Percentiles rank a stretch among this genome's conserved stretches.
Conservation (phyloP, 2,797 vertebrate species). For the Halcyon smyrnensis region DNA sequence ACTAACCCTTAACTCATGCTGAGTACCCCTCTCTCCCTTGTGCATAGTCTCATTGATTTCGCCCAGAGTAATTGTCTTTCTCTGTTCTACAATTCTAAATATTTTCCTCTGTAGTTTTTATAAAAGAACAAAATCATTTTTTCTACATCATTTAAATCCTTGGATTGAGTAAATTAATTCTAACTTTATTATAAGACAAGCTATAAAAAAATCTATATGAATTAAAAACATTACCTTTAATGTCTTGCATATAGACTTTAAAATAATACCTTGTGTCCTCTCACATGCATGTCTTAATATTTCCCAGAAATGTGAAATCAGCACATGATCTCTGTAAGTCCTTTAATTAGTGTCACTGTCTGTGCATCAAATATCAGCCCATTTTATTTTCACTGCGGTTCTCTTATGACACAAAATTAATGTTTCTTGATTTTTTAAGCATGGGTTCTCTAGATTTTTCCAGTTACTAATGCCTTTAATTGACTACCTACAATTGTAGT, state of each 20-base stretch:
- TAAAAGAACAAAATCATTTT: neutral
- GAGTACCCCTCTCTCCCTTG: constrained; percentile 1
- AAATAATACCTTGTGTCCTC: neutral
- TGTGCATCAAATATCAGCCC: neutral
- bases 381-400: neutral
- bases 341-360: neutral
- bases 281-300: neutral
- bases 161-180: neutral
- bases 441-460: neutral
- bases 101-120: neutral
- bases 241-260: neutral
- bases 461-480: neutral
- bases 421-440: neutral
- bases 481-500: neutral
- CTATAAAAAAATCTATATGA: neutral
- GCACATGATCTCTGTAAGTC: neutral
- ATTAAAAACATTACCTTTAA: neutral
- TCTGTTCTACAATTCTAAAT: neutral
- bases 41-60: constrained; percentile 29
- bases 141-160: neutral
- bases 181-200: neutral
- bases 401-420: neutral
- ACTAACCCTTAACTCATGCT: constrained; percentile 34
- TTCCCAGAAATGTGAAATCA: neutral
- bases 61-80: constrained; percentile 13